Conservation (phyloP, 2,888 invertebrate genomes). For the Nysson spinosus region DNA sequence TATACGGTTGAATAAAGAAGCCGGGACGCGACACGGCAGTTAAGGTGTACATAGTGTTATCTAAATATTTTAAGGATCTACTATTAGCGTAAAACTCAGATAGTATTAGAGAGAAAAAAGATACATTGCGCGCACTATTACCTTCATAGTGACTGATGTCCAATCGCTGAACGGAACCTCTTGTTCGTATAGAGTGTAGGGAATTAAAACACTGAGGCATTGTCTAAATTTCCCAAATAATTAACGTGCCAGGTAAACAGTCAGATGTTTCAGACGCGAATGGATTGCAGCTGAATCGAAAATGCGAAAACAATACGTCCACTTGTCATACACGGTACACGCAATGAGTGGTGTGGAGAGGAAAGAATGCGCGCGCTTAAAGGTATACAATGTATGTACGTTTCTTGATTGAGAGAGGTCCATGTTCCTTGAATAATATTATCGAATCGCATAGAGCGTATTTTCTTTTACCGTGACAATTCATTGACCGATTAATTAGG, state of each 20-base stretch:
- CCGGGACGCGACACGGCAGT: conserved; percentile 29
- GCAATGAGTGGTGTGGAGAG: background rate
- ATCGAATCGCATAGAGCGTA: conserved; percentile 27
- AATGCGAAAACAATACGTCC: conserved; percentile 10
- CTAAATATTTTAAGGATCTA: conserved; percentile 70
- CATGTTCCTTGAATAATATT: conserved; percentile 49
- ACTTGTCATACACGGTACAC: background rate
- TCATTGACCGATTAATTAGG: conserved; percentile 14
- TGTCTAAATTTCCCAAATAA: conserved; percentile 61
- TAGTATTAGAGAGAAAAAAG: conserved; percentile 64
- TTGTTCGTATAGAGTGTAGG: conserved; percentile 63
- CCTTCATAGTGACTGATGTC: conserved; percentile 65
- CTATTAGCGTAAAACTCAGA: conserved; percentile 63
- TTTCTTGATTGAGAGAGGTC: conserved; percentile 14
- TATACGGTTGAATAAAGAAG: conserved; percentile 35
- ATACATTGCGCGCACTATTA: conserved; percentile 65
- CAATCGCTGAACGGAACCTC: conserved; percentile 59
- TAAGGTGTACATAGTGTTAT: conserved; percentile 72
- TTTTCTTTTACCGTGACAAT: conserved; percentile 12
- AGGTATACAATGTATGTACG: background rate
- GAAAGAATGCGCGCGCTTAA: background rate
- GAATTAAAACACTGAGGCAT: conserved; percentile 47
- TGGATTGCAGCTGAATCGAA: background rate
- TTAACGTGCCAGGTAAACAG: conserved; percentile 12
- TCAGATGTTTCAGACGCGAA: background rate